phyloP scores from a whole-genome alignment of 2,113 vertebrate genomes.

The Mustela nigripes region DNA sequence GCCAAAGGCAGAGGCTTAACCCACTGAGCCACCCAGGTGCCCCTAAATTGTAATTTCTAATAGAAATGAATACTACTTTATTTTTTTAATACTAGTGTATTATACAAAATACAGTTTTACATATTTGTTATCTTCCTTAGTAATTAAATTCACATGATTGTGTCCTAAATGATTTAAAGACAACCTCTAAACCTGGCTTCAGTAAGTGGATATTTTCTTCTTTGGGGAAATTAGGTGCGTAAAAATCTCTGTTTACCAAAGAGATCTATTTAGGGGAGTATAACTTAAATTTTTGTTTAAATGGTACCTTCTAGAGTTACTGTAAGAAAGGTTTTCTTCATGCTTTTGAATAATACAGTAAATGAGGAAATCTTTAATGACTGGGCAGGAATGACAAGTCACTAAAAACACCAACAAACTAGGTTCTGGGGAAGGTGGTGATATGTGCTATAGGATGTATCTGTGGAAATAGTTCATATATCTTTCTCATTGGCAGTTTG shows the following conservation, averaged over 20 bases:
- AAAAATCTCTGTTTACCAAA: slow-evolving; percentile 25
- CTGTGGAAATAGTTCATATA: neutral
- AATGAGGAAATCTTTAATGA: slow-evolving; percentile 12
- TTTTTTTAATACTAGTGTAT: neutral
- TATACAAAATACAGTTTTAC: slow-evolving; percentile 47
- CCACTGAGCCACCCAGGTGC: too few species aligned
- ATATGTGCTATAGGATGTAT: neutral
- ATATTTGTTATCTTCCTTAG: neutral
- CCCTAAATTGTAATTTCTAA: slow-evolving; percentile 26
- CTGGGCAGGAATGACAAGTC: neutral
- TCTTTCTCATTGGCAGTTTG: neutral
- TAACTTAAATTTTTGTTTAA: slow-evolving; percentile 41
- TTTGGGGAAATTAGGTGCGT: neutral
- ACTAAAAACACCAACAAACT: neutral
- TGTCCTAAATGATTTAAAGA: slow-evolving; percentile 17
- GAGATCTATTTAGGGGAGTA: neutral
- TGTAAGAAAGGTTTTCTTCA: neutral
- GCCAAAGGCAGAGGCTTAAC: too few species aligned
- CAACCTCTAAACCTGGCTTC: neutral
- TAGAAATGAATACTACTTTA: slow-evolving; percentile 8
- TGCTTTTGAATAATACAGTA: slow-evolving; percentile 23
- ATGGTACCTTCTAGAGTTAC: neutral
- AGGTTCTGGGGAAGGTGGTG: neutral
- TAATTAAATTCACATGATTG: slow-evolving; percentile 20
- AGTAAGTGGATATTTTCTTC: slow-evolving; percentile 15